phyloP scores from a whole-genome alignment of 2,888 invertebrate genomes.

The Drosophila planitibia region DNA sequence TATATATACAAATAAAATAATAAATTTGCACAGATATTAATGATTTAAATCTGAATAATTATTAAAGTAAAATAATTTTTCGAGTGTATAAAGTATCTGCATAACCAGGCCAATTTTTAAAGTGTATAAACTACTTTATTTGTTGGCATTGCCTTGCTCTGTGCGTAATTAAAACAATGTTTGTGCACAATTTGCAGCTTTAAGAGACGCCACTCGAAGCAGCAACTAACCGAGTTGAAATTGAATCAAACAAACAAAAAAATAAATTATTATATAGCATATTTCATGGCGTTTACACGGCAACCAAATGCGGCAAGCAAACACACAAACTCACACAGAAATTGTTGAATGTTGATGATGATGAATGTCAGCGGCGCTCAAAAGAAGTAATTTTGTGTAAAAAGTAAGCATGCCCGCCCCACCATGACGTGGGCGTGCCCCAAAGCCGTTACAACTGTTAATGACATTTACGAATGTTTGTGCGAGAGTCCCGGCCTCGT shows the following conservation, averaged over 20 bases:
- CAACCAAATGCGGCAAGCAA: slow-evolving; percentile 25
- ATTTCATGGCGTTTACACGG: slow-evolving; percentile 70
- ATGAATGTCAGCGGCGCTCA: slow-evolving; percentile 76
- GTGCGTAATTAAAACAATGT: slow-evolving; percentile 53
- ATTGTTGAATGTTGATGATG: slow-evolving; percentile 68
- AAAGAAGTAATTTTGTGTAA: slow-evolving; percentile 79
- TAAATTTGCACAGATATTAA: neutral
- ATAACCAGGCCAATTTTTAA: neutral
- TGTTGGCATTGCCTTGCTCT: slow-evolving; percentile 18
- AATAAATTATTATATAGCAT: slow-evolving; percentile 69
- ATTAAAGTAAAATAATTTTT: neutral
- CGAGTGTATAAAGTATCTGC: neutral
- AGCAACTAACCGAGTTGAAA: slow-evolving; percentile 23
- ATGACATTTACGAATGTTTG: slow-evolving; percentile 82
- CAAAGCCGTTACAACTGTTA: slow-evolving; percentile 78
- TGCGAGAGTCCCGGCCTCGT: slow-evolving; percentile 33
- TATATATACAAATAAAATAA: neutral
- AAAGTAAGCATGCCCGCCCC: slow-evolving; percentile 44
- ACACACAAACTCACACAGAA: neutral
- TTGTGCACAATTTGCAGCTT: slow-evolving; percentile 36
- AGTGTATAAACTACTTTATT: slow-evolving; percentile 36
- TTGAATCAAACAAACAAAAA: slow-evolving; percentile 52
- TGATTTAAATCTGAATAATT: neutral
- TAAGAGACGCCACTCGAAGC: slow-evolving; percentile 37
- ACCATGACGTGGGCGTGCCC: slow-evolving; percentile 56